Percentiles rank a stretch among this genome's conserved stretches.
Evolutionary conservation across 2,113 vertebrate species (phyloP).

Genomic region (Mustelus asterias): DNA sequence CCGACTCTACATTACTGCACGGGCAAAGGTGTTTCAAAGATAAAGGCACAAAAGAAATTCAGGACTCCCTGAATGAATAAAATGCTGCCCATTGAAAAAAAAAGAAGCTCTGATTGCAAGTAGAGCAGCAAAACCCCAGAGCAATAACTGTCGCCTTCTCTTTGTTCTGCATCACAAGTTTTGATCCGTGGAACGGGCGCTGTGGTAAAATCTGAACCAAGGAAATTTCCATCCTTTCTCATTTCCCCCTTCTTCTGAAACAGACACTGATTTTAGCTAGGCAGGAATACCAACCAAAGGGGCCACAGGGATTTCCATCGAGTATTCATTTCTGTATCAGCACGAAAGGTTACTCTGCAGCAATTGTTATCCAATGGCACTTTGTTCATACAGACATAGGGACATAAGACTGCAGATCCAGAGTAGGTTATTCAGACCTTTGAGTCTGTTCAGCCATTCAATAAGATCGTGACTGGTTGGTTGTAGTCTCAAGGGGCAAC

Average conservation of each 20-base stretch:
- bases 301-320: not conserved
- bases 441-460: no score
- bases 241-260: not conserved
- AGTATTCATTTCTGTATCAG: not conserved
- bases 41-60: not conserved
- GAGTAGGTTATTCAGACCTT: no score
- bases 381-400: not conserved
- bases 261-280: not conserved
- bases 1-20: not conserved
- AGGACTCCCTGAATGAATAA: slow-evolving; percentile 1
- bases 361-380: not conserved
- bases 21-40: not conserved
- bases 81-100: not conserved
- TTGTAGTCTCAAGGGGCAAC: no score
- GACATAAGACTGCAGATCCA: no score
- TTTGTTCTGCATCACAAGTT: not conserved
- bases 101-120: not conserved
- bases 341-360: not conserved
- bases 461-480: no score
- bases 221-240: not conserved
- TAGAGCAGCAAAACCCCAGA: not conserved
- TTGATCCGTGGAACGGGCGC: not conserved
- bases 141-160: not conserved
- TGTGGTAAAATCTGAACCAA: not conserved
- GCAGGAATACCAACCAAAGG: not conserved